Base-by-base conservation (phyloP, 37 sponge, comb jelly and placozoan genomes). In the Beroe ovata region DNA sequence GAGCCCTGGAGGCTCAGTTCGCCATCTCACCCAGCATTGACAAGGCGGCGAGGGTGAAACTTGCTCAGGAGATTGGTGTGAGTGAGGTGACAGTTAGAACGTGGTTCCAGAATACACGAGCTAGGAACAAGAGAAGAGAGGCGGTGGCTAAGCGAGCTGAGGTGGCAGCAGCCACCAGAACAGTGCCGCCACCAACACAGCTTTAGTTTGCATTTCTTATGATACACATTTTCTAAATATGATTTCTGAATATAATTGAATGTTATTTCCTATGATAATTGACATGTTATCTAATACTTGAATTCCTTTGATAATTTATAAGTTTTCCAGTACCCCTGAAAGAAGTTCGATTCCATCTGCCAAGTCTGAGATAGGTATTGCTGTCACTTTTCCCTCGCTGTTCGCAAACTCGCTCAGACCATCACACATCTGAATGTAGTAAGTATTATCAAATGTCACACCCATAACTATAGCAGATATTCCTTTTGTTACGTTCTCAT, bases 401-500 rank as follows among this genome's bases (percentile, higher is more conserved):
- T 6, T 40, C 22, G 84, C 26, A 16, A 77, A 42, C 38, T 77
- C 84, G 28, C 54, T 42, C 33, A 77, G 22, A 20, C 84, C 84
- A 20, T 77, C 84, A 77, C 84, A 77, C 84, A 77, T 77, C 84
- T 77, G 84, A 41, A 66, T 47, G 54, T 47, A 47, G 11, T n/a
- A n/a, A n/a, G n/a, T n/a, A n/a, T n/a, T n/a, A n/a, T n/a, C n/a
- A n/a, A n/a, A n/a, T n/a, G n/a, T n/a, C n/a, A n/a, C n/a, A n/a
- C n/a, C n/a, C n/a, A n/a, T n/a, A n/a, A n/a, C n/a, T n/a, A n/a
- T n/a, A n/a, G n/a, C n/a, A n/a, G n/a, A n/a, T n/a, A n/a, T n/a
- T n/a, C n/a, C n/a, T n/a, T n/a, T n/a, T n/a, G n/a, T n/a, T n/a
- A n/a, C n/a, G n/a, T n/a, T n/a, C n/a, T n/a, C n/a, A n/a, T n/a